Evolutionary conservation across 2,888 invertebrate genomes (phyloP), one percentile per base, ranked within the genome.

Genomic region (Amphipyra tragopoginis): DNA sequence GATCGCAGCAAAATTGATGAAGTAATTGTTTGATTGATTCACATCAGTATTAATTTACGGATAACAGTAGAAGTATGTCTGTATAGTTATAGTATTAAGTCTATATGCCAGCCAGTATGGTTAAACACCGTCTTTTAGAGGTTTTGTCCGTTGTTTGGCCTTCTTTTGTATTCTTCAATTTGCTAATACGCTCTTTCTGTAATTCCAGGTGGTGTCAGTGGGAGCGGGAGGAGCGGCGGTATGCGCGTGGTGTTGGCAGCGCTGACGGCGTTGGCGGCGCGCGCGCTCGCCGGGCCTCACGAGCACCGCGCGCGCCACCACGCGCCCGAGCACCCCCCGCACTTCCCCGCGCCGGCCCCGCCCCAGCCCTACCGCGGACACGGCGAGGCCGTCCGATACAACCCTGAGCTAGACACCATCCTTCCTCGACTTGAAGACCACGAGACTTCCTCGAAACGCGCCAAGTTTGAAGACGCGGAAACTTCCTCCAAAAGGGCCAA

Each of bases 361-460:
- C 89, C 91, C n/a, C 90, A 93, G 80, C 94, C 94, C 69, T 95
- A 95, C 82, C 91, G 90, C 75, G 95, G 95, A 67, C 95, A 95
- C 79, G 95, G 95, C 77, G 95, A 95, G 82, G 93, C 95, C 66
- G 95, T 95, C 72, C 92, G 95, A 65, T 95, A 95, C 80, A 95
- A 95, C 83, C 94, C 95, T 21, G 95, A 95, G 75, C 82, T 95
- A 71, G 95, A 95, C 80, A 94, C 95, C 57, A 94, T 95, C 78
- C 91, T 95, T 51, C 93, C 93, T 42, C 89, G 91, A 63, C 73
- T 89, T 62, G 91, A 93, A 75, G 91, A 93, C 56, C 94, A 93
- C 57, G 93, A 93, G 74, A 93, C 93, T 45, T 93, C 91, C 51
- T 91, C 93, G 21, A 91, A 91, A 74, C 89, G 90, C 58, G 92